Conservation (phyloP, 2,113 vertebrate species). For the Corythoichthys haematopterus region DNA sequence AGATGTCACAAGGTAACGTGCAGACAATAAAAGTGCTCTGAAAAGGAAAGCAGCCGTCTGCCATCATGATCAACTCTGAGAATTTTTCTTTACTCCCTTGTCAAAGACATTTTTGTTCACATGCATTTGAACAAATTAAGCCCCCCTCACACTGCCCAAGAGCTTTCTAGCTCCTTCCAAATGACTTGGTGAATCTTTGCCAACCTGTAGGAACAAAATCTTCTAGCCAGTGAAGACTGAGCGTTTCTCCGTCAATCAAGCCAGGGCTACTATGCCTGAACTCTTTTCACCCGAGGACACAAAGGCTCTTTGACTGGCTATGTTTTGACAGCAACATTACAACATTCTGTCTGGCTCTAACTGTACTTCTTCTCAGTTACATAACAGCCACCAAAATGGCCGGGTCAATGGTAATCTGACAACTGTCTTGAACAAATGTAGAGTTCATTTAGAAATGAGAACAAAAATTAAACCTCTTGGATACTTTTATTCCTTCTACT, state of each 20-base stretch:
- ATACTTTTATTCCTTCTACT: conserved; percentile 23
- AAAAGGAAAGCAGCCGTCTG: conserved; percentile 10
- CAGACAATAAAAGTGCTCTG: conserved; percentile 15
- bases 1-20: conserved; percentile 45
- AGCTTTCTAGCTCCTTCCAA: conserved; percentile 5
- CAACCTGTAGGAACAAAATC: conserved; percentile 21
- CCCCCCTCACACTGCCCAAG: neutral
- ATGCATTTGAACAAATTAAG: neutral
- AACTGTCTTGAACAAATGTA: conserved; percentile 40
- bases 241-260: conserved; percentile 35
- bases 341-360: conserved; percentile 34
- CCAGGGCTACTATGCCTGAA: conserved; percentile 34
- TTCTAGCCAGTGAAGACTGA: conserved; percentile 29
- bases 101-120: conserved; percentile 7
- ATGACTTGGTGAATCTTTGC: conserved; percentile 18
- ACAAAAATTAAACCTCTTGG: conserved; percentile 22
- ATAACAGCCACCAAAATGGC: conserved; percentile 23
- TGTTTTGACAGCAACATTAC: conserved; percentile 64
- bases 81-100: neutral
- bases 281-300: conserved; percentile 44
- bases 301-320: conserved; percentile 59
- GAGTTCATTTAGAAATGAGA: conserved; percentile 35
- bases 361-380: conserved; percentile 16
- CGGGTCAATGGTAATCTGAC: conserved; percentile 45
- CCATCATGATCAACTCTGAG: neutral